phyloP scores from a whole-genome alignment of 2,797 vertebrate species.

The Allobates femoralis region DNA sequence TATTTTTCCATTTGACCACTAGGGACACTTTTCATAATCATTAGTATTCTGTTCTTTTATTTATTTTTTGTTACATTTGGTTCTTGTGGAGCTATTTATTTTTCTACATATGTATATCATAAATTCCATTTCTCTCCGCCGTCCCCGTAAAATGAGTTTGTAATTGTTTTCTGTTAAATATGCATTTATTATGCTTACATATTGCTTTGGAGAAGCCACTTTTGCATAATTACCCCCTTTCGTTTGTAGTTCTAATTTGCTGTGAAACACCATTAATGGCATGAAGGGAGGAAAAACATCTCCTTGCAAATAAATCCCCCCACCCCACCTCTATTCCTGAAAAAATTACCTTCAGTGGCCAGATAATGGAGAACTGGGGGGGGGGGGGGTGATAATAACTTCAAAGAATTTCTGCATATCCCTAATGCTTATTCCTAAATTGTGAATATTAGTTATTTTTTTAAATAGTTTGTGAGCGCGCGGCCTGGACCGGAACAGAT shows the following conservation, averaged over 20 bases:
- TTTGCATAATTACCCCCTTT: conserved; percentile 33
- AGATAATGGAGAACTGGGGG: not conserved
- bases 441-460: not conserved
- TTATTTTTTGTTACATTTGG: not conserved
- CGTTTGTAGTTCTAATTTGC: conserved; percentile 40
- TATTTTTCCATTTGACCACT: not conserved
- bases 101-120: not conserved
- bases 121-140: not conserved
- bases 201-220: conserved; percentile 31
- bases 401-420: conserved; percentile 1
- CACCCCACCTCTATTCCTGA: too few species aligned
- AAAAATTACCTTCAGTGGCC: conserved; percentile 20
- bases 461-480: not conserved
- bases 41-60: too few species aligned
- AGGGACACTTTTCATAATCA: not conserved
- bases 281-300: conserved; percentile 17
- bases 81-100: not conserved
- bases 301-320: conserved; percentile 23
- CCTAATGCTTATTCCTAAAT: not conserved
- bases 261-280: conserved; percentile 7
- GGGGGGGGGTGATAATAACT: not conserved
- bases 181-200: conserved; percentile 30
- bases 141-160: not conserved
- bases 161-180: conserved; percentile 35
- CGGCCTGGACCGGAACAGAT: too few species aligned